Conservation (phyloP, 2,888 invertebrate species). For the Drosophila ustulata region DNA sequence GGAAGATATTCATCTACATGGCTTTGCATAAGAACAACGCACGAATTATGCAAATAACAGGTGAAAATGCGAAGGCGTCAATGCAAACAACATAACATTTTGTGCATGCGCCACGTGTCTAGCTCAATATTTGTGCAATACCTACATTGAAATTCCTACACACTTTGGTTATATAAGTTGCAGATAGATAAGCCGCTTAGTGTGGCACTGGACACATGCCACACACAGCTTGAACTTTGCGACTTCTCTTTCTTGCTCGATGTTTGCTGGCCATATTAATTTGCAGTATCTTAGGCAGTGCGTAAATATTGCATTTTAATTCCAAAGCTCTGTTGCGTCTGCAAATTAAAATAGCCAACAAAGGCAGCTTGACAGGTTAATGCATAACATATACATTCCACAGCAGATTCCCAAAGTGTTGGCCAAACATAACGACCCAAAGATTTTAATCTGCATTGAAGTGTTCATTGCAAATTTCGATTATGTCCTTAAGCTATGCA, state of each 20-base stretch:
- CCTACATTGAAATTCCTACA: background rate
- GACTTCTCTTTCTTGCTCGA: background rate
- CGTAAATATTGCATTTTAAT: constrained; percentile 19
- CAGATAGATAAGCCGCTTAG: constrained; percentile 26
- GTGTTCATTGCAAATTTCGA: background rate
- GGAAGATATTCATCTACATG: too few relatives aligned
- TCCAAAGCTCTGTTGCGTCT: background rate
- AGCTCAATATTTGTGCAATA: constrained; percentile 21
- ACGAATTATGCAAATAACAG: constrained; percentile 38
- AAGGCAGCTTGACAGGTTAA: constrained; percentile 6
- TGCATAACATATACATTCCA: constrained; percentile 25
- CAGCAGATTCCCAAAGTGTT: constrained; percentile 32
- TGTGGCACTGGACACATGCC: constrained; percentile 15
- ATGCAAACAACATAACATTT: background rate
- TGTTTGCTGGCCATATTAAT: constrained; percentile 37
- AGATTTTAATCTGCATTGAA: background rate
- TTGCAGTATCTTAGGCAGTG: constrained; percentile 31
- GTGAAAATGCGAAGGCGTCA: constrained; percentile 3
- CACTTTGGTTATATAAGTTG: constrained; percentile 3
- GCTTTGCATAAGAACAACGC: constrained; percentile 21
- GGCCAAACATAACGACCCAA: constrained; percentile 12
- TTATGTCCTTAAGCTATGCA: background rate
- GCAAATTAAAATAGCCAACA: constrained; percentile 19
- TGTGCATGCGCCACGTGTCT: constrained; percentile 22
- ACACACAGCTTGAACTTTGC: constrained; percentile 12